Evolutionary conservation across 1,140 invertebrate genomes (phyloP), one percentile per base, ranked within the genome.

Genomic region (Helicorthomorpha holstii): DNA sequence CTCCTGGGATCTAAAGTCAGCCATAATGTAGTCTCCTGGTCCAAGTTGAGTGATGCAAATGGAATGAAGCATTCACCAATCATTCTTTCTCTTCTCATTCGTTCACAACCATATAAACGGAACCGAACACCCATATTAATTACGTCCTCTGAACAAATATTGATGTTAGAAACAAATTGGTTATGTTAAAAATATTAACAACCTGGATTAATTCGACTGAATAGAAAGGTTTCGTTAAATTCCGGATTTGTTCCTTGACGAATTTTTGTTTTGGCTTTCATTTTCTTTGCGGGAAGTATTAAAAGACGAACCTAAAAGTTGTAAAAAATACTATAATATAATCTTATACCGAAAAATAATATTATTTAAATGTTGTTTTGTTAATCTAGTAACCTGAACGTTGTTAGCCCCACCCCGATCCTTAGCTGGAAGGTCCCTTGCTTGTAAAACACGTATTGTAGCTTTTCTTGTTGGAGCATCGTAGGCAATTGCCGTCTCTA

Each of bases 211-310:
- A 93, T 86, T 64, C 89, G 82, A 65, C 80, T 85, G 54, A 95
- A 78, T 38, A 89, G 73, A 66, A 94, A 92, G 59, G 83, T 89
- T 64, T 94, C 90, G 76, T 91, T 83, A 61, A 86, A 93, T 60
- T 88, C 82, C 1, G 89, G 88, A 62, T 83, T 86, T 59, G 86
- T 81, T 1, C 87, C 87, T 24, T 58, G 58, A 51, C 87, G 78
- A 22, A 91, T 83, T 67, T 89, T 85, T 2, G 88, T 93, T 68
- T 93, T 94, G 64, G 85, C 84, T 59, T 90, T 86, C 63, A 92
- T 87, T 65, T 91, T 92, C 60, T 91, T 91, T 57, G 83, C 80
- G 0, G 90, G 91, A 49, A 93, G 66, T 56, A 94, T 70, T 26
- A 93, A 75, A 52, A 93, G 70, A 34, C 88, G 76, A 24, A 94